Conservation (phyloP, 2,113 vertebrate species). For the Poeciliopsis prolifica region DNA sequence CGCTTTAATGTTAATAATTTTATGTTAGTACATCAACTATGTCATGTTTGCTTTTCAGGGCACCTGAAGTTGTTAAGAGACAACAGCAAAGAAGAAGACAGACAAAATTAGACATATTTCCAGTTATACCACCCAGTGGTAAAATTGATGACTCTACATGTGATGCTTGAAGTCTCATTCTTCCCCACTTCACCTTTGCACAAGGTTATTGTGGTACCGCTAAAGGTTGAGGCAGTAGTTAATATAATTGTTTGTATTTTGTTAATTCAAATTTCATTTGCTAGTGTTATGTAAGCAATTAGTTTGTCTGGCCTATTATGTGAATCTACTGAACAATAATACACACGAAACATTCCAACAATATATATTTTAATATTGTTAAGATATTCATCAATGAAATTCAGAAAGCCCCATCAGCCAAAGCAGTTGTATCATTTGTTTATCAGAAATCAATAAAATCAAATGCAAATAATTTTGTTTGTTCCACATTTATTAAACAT, state of each 20-base stretch:
- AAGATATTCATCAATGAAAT: conserved; percentile 24
- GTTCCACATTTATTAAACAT: conserved; percentile 1
- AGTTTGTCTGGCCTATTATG: not conserved
- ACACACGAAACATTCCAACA: conserved; percentile 36
- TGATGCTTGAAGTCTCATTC: conserved; percentile 13
- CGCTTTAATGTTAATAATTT: not conserved
- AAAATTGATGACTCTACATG: conserved; percentile 32
- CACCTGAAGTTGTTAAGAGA: conserved; percentile 55
- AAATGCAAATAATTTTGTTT: not conserved
- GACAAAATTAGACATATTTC: conserved; percentile 49
- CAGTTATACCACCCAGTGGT: conserved; percentile 10
- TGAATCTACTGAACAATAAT: conserved; percentile 11
- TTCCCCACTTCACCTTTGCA: not conserved
- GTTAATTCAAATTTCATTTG: not conserved
- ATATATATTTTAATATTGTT: conserved; percentile 55
- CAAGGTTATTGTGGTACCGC: too few relatives aligned
- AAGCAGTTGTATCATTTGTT: conserved; percentile 19
- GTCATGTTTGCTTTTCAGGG: conserved; percentile 50
- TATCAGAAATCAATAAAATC: conserved; percentile 32
- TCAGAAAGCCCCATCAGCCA: conserved; percentile 28
- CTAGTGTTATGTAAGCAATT: not conserved
- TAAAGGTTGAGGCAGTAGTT: not conserved
- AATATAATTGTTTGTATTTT: too few relatives aligned
- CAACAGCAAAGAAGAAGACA: conserved; percentile 45
- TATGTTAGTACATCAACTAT: conserved; percentile 21